Conservation (phyloP, 1,140 invertebrate genomes). For the Hypsibius dujardini region DNA sequence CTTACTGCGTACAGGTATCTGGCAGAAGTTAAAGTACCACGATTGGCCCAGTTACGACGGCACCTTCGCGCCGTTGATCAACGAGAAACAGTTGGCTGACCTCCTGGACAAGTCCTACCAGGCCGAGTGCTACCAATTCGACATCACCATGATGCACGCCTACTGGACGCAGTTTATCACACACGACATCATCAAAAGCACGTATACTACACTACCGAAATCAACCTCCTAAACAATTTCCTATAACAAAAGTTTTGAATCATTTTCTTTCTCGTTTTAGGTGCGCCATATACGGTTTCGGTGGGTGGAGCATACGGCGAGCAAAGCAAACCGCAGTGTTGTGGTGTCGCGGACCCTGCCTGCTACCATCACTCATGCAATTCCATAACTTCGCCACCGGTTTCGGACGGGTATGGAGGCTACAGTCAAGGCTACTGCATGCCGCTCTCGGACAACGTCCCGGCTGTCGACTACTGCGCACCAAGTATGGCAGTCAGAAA, state of each 20-base stretch:
- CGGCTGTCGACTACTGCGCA: neutral
- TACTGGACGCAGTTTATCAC: constrained; percentile 6
- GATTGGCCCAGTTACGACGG: constrained; percentile 11
- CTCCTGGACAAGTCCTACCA: neutral
- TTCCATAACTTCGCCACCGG: neutral
- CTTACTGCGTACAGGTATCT: neutral
- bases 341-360: neutral
- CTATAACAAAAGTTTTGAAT: no score
- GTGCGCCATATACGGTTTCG: neutral
- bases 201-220: neutral
- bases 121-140: neutral
- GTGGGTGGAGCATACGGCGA: neutral
- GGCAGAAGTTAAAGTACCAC: neutral
- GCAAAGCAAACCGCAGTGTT: neutral
- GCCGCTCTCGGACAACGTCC: neutral
- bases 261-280: neutral
- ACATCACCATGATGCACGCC: constrained; percentile 1
- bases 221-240: neutral
- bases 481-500: neutral
- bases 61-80: neutral
- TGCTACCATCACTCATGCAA: constrained; percentile 5
- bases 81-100: neutral
- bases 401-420: neutral
- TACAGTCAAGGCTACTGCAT: neutral
- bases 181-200: constrained; percentile 11